These are phyloP conservation scores for Rhinichthys klamathensis DNA, from an alignment of 2,113 vertebrate genomes.

Conservation along the genomic window DNA sequence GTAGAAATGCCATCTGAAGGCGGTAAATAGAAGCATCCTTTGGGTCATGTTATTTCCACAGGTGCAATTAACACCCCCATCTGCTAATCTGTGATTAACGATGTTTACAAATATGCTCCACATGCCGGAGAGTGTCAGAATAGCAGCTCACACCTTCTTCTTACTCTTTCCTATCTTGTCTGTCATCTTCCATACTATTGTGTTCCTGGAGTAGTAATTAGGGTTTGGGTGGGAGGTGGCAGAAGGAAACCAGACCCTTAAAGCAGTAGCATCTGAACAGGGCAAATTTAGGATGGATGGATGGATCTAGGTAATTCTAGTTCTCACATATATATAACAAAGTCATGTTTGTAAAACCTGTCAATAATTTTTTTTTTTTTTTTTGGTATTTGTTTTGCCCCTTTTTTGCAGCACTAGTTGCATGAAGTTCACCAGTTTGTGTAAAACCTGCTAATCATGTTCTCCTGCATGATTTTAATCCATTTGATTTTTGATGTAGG, in stretches of 20 bases:
- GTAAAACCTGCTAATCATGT: neutral
- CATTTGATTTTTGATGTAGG: too few relatives aligned
- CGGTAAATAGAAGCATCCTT: constrained; percentile 88
- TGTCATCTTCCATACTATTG: constrained; percentile 28
- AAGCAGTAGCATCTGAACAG: neutral
- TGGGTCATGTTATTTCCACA: constrained; percentile 87
- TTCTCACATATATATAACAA: too few relatives aligned
- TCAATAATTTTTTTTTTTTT: too few relatives aligned
- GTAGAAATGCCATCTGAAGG: constrained; percentile 68
- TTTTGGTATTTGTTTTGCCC: too few relatives aligned
- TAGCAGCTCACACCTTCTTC: constrained; percentile 54
- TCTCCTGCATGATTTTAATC: neutral
- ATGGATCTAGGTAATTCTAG: too few relatives aligned
- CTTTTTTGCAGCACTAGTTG: too few relatives aligned
- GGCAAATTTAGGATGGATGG: neutral
- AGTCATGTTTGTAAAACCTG: too few relatives aligned
- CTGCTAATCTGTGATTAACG: constrained; percentile 94
- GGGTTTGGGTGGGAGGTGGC: constrained; percentile 7
- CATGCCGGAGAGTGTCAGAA: constrained; percentile 62
- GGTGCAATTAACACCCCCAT: constrained; percentile 92
- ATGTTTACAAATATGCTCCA: constrained; percentile 87
- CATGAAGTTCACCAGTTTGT: neutral
- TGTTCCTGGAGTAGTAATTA: constrained; percentile 6
- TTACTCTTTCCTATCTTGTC: constrained; percentile 29
- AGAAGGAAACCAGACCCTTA: neutral